Evolutionary conservation across 2,888 invertebrate species (phyloP).

Genomic region (Cremastinae sp.): DNA sequence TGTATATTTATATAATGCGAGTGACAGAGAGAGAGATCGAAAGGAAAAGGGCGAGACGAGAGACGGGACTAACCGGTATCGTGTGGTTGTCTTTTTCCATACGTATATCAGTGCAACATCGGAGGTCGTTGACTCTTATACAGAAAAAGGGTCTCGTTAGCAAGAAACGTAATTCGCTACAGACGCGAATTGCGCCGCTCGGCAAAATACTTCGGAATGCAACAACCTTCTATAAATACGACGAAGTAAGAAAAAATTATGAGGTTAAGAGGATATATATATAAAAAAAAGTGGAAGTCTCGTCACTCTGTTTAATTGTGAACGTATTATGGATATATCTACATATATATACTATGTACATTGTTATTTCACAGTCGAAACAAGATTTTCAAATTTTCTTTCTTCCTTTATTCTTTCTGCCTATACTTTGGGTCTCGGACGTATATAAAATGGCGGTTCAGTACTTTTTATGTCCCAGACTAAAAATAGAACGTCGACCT

Average conservation of each 20-base stretch:
- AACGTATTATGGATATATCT: too few relatives aligned
- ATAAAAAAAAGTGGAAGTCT: too few relatives aligned
- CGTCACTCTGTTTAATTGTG: too few relatives aligned
- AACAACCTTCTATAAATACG: background rate
- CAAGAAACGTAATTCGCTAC: background rate
- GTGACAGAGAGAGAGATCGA: background rate
- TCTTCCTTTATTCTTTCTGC: background rate
- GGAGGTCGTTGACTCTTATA: slow-evolving; percentile 28
- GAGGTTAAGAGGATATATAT: too few relatives aligned
- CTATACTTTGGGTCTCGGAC: slow-evolving; percentile 20
- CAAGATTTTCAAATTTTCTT: too few relatives aligned
- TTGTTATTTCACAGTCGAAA: too few relatives aligned
- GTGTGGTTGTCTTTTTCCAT: background rate
- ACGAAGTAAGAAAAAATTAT: background rate
- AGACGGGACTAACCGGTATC: slow-evolving; percentile 34
- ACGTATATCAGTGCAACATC: background rate
- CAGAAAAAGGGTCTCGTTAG: background rate
- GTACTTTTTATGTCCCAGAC: slow-evolving; percentile 17
- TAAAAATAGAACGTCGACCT: slow-evolving; percentile 63
- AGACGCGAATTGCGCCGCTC: slow-evolving; percentile 7
- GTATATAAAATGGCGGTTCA: background rate
- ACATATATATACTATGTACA: too few relatives aligned
- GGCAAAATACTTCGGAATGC: slow-evolving; percentile 9
- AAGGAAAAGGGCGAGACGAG: background rate
- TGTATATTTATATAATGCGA: too few relatives aligned